Evolutionary conservation across 1,140 invertebrate genomes (phyloP), one percentile per base, ranked within the genome.

Genomic region (Oreohelix idahoensis): DNA sequence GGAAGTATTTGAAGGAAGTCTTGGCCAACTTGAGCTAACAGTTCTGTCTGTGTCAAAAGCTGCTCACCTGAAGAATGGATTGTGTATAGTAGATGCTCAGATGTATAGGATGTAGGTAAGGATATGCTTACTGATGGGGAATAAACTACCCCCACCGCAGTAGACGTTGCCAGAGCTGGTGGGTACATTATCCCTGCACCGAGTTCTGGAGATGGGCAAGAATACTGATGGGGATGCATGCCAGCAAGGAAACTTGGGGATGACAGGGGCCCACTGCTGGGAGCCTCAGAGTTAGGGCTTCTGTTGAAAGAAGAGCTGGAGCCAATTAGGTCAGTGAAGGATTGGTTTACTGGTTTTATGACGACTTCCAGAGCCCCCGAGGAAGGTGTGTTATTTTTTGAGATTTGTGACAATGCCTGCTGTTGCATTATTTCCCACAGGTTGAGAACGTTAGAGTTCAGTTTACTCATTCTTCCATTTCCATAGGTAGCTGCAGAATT

Each of bases 121-220:
- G 35, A 49, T 45, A 76, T 45, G 38, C 11, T 20, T 2, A 10
- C 32, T 38, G n/a, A n/a, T 36, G 75, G 32, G 1, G 75, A 23
- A 26, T 49, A 53, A 5, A 45, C 11, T 1, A 77, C 0, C 4
- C 75, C 49, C 10, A 13, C 32, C 53, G 45, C 23, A 10, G 74
- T 32, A 36, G 75, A 29, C 1, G 49, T 29, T 49, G 75, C 15
- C 15, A 23, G 36, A 26, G 75, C 1, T 2, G 75, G 4, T 5
- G 75, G 71, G 23, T 42, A 74, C 71, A 74, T 74, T 36, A 74
- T 74, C 35, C 71, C 71, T 42, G 38, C 29, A 39, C 36, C 71
- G 23, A 26, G 23, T 1, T 77, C 75, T 23, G 75, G 75, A 8
- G 75, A 77, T 51, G 45, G 49, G 42, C 10, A 53, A 39, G 39